Percentiles rank a stretch among this genome's conserved stretches.
phyloP scores from a whole-genome alignment of 2,797 vertebrate species.

The Garrulus glandarius region DNA sequence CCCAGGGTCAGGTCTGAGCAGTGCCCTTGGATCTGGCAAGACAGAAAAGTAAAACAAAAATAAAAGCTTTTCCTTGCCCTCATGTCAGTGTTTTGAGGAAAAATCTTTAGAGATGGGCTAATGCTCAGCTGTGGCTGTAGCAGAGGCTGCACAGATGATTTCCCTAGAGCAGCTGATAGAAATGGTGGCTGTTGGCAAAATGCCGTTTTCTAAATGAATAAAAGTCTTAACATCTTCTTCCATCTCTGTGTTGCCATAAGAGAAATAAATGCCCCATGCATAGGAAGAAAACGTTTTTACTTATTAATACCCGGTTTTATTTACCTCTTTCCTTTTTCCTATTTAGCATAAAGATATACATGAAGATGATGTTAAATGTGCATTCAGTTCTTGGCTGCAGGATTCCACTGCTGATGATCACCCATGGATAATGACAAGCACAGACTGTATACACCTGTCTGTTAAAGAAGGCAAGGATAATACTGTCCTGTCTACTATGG shows the following conservation, averaged over 20 bases:
- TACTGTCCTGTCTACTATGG: background rate
- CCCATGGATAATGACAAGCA: constrained; percentile 81
- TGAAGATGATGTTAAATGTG: constrained; percentile 81
- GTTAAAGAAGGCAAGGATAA: constrained; percentile 78
- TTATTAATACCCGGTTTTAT: background rate
- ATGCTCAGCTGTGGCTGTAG: background rate
- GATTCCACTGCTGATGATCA: constrained; percentile 78
- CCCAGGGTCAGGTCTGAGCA: background rate
- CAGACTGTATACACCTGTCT: constrained; percentile 76
- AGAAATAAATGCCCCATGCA: background rate
- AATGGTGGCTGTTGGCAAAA: background rate
- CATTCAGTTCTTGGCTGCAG: constrained; percentile 88
- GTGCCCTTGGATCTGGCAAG: background rate
- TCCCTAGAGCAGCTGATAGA: background rate
- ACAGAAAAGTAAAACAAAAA: background rate
- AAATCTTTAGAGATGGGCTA: background rate
- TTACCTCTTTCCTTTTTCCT: background rate
- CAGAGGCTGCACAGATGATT: background rate
- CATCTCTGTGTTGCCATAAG: background rate
- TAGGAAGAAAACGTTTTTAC: background rate
- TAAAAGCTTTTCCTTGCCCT: background rate
- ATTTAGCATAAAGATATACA: constrained; percentile 73
- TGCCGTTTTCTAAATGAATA: background rate
- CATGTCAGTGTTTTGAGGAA: background rate
- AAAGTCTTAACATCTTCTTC: background rate